phyloP scores from a whole-genome alignment of 2,797 vertebrate species.

The Pelochelys cantorii region DNA sequence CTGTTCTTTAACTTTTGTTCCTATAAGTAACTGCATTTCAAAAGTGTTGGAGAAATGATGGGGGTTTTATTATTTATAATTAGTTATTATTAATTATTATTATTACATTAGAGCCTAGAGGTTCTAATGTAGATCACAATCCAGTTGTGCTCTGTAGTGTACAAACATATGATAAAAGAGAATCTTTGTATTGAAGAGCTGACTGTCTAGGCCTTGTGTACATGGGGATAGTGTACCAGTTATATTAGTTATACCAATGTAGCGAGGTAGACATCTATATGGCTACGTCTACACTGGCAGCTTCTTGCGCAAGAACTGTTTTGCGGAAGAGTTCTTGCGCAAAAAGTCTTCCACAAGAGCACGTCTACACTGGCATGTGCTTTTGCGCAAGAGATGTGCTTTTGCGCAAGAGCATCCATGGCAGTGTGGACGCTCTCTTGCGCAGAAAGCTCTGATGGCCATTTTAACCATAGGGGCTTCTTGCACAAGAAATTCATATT shows the following conservation, averaged over 20 bases:
- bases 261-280: not conserved
- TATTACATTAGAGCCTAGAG: fast-evolving
- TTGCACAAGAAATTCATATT: no score
- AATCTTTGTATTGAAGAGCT: not conserved
- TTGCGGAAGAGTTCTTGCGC: no score
- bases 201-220: not conserved
- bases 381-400: no score
- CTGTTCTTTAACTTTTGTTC: not conserved
- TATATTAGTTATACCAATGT: not conserved
- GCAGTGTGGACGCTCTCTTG: no score
- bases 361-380: no score
- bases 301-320: no score
- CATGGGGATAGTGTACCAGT: not conserved
- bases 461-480: no score
- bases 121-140: fast-evolving
- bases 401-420: no score
- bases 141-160: not conserved
- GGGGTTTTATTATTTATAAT: not conserved
- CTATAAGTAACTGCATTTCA: not conserved
- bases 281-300: no score
- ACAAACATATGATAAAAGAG: not conserved
- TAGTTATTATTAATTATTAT: no score
- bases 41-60: not conserved
- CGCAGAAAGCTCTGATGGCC: no score
- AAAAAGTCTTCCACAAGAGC: no score